These are phyloP conservation scores for Julus scandinavius DNA, from an alignment of 2,888 invertebrate genomes.

Conservation along the genomic window DNA sequence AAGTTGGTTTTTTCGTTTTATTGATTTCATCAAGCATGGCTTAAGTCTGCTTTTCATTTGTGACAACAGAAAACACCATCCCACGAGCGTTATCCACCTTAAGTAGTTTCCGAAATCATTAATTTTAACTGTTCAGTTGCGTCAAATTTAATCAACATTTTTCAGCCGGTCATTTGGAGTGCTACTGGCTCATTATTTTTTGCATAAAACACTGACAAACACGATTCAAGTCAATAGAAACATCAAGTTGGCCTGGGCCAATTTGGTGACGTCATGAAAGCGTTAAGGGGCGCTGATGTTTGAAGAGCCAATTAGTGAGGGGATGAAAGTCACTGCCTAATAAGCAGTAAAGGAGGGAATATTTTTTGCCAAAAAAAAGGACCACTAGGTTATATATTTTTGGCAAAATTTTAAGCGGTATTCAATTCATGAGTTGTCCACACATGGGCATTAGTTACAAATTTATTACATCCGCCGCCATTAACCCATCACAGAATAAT, in stretches of 20 bases:
- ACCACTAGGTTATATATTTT: background rate
- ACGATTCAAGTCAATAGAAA: background rate
- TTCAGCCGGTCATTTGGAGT: background rate
- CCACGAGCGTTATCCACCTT: background rate
- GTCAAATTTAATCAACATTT: background rate
- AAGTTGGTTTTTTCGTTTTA: no score
- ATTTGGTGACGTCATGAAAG: background rate
- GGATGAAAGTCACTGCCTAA: background rate
- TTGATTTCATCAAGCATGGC: no score
- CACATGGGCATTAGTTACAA: slow-evolving; percentile 19
- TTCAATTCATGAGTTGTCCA: slow-evolving; percentile 9
- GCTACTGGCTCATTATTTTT: background rate
- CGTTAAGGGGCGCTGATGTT: slow-evolving; percentile 19
- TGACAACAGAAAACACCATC: no score
- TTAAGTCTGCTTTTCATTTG: no score
- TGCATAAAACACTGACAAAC: slow-evolving; percentile 14
- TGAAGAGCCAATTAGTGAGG: slow-evolving; percentile 33
- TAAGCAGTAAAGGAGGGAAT: slow-evolving; percentile 7
- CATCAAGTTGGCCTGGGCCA: slow-evolving; percentile 8
- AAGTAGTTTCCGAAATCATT: background rate
- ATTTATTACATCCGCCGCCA: slow-evolving; percentile 19
- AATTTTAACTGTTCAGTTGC: background rate
- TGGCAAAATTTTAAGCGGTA: background rate
- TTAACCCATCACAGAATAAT: background rate
- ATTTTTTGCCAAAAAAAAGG: slow-evolving; percentile 7